These are phyloP conservation scores for Acrocyrtus sp. DNA, from an alignment of 2,888 invertebrate genomes.

Conservation along the genomic window DNA sequence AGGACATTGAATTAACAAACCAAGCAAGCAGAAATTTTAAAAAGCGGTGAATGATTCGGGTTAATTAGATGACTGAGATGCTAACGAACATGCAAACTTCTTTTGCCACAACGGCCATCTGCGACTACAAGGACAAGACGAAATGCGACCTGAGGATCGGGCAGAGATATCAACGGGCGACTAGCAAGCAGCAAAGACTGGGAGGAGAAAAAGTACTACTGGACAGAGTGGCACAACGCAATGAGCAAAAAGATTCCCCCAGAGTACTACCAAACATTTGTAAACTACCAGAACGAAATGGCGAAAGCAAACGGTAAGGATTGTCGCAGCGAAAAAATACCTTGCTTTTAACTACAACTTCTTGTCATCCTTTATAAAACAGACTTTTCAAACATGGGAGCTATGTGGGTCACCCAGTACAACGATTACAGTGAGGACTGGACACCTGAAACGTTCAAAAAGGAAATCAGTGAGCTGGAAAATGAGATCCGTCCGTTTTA, in stretches of 20 bases:
- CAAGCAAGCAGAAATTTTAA: not conserved
- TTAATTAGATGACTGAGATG: conserved; percentile 34
- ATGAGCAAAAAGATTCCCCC: conserved; percentile 44
- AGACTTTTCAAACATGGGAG: conserved; percentile 53
- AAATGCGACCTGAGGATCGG: conserved; percentile 41
- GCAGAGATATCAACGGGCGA: conserved; percentile 59
- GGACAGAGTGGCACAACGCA: conserved; percentile 61
- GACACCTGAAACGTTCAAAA: conserved; percentile 41
- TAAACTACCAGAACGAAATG: conserved; percentile 44
- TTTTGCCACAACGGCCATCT: conserved; percentile 27
- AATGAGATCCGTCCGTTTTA: conserved; percentile 47
- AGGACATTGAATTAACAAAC: not conserved
- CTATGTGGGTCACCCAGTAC: conserved; percentile 52
- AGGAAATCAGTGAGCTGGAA: conserved; percentile 37
- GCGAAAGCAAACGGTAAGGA: conserved; percentile 47
- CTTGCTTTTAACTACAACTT: not conserved
- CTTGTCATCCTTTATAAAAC: not conserved
- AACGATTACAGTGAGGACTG: conserved; percentile 48
- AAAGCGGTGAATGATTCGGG: no score
- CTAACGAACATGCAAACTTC: conserved; percentile 36
- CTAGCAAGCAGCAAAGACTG: conserved; percentile 57
- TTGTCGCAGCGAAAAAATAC: no score
- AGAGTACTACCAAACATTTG: conserved; percentile 30
- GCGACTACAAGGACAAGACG: conserved; percentile 33
- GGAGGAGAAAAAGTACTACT: conserved; percentile 63